Base-by-base conservation (phyloP, 92 coral and sea anemone species). In the Epizoanthus stellaris region DNA sequence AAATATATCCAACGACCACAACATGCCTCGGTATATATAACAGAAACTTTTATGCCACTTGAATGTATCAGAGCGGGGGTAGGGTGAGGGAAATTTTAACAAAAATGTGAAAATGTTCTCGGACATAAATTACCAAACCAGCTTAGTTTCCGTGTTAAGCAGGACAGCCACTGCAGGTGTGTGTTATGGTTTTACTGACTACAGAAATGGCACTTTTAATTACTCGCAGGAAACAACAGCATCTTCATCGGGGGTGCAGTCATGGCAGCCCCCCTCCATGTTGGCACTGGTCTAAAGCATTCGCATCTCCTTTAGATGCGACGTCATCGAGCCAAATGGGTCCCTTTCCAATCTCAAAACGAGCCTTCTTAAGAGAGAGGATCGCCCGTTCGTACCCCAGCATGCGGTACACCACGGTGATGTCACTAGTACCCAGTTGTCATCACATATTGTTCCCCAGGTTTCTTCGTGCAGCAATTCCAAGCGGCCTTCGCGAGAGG, bases 401-500 rank as follows among this genome's bases (percentile, higher is more conserved):
- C 54, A 42, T 71, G 36, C 57, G 76, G 36, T 59, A 71, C 12
- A 71, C 76, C 4, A 71, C 76, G 20, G 76, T 43, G 6, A 53
- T 59, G 30, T 43, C 57, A 40, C 39, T 71, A 16, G 9, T 17
- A 71, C 76, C 76, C 76, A 71, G 57, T 23, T 19, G 76, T 71
- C 34, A 43, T 45, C 76, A 71, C 59, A 71, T 6, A 71, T 13
- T 71, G 56, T 47, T 10, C 76, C 76, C 76, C 76, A 71, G 57
- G 47, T 16, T 10, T 56, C 76, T 47, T 72, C 60, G 11, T 72
- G 59, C 59, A 72, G 21, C 16, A 72, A 60, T 72, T 72, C 77
- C 60, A 72, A 61, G 40, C 77, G 77, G 56, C 60, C 77, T 20
- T 72, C 77, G 9, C 60, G 57, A 21, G 38, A 45, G 36, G 60